These are phyloP conservation scores for Calidris pygmaea DNA, from an alignment of 2,113 vertebrate genomes.

Conservation along the genomic window DNA sequence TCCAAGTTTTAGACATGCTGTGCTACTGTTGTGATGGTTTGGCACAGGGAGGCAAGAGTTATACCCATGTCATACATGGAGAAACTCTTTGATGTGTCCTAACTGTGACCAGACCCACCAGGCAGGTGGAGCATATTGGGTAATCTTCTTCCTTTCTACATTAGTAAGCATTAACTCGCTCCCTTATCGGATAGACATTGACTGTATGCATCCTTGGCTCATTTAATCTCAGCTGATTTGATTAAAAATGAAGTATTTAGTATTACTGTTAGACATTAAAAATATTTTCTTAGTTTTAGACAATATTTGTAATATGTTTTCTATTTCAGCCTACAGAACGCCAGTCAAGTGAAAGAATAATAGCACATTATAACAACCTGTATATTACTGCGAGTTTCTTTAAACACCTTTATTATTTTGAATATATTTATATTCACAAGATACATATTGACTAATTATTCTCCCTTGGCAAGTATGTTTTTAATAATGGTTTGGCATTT, in stretches of 20 bases:
- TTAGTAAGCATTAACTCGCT: background rate
- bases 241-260: conserved; percentile 8
- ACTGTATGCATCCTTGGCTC: background rate
- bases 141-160: background rate
- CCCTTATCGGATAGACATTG: background rate
- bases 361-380: background rate
- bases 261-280: background rate
- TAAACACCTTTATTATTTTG: background rate
- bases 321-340: background rate
- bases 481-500: conserved; percentile 35
- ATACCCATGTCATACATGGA: rapidly evolving
- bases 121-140: background rate
- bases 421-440: background rate
- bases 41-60: background rate
- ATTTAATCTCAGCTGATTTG: background rate
- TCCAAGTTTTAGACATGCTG: background rate
- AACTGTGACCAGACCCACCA: background rate
- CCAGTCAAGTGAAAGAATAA: background rate
- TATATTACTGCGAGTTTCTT: background rate
- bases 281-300: background rate
- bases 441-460: background rate
- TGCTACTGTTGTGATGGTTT: background rate
- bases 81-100: background rate
- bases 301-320: background rate
- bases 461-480: background rate